Base-by-base conservation (phyloP, 2,888 invertebrate genomes). In the Unio delphinus region DNA sequence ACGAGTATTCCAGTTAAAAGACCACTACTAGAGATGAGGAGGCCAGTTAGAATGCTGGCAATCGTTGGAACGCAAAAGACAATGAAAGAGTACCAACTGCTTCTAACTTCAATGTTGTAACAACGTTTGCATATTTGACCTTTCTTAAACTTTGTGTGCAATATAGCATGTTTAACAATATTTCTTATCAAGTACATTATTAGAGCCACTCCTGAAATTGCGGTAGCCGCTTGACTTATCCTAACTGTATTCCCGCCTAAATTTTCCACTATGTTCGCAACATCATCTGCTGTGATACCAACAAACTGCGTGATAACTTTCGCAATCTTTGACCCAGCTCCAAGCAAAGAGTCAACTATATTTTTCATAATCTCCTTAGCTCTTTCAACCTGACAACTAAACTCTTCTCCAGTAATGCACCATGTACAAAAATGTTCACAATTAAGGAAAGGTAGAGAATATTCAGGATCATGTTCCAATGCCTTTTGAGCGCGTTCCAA, bases 121-220 rank as follows among this genome's bases (percentile, higher is more conserved):
- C 74, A 74, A 18, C 58, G 20, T 1, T 58, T 7, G 55, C 74
- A 74, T 17, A 71, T 64, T 30, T 45, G 62, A 0, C 67, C 69
- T 17, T 55, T 18, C 3, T 34, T 34, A 8, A 34, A 7, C 34
- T 7, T 34, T 6, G 7, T 34, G 7, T 7, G 8, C 8, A 34
- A 8, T 8, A 34, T 7, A 0, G 7, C 7, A 34, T 34, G 1
- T 8, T 7, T 34, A 7, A 34, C 7, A 34, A 34, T 34, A 8
- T 34, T 34, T 7, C 1, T 34, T 7, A 8, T 34, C 34, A 7
- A 7, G 7, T 1, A 34, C 8, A 8, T 8, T 7, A 8, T 34
- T 34, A 34, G 34, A 34, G 8, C 7, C 7, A 34, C 7, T 34
- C 34, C 34, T 34, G 34, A 1, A 34, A 34, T 0, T 34, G 34